phyloP scores from a whole-genome alignment of 2,113 vertebrate species.

The Natator depressus region DNA sequence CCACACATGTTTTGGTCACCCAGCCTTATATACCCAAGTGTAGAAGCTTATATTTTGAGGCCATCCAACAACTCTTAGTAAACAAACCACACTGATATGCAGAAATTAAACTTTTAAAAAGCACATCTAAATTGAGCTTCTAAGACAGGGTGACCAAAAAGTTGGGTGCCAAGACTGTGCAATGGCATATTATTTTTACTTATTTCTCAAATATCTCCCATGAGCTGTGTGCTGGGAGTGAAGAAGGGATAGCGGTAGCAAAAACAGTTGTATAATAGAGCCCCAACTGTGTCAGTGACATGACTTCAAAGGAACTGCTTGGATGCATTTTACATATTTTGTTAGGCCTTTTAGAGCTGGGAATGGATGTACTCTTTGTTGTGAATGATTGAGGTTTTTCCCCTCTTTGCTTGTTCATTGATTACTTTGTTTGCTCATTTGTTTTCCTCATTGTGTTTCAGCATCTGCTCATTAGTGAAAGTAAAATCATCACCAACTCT shows the following conservation, averaged over 20 bases:
- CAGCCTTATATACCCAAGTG: not conserved
- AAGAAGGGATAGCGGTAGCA: not conserved
- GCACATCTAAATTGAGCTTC: not conserved
- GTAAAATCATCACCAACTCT: constrained; percentile 3
- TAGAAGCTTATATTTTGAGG: not conserved
- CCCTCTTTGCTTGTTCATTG: not conserved
- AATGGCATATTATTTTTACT: not conserved
- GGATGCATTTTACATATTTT: not conserved
- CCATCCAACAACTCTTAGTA: not conserved
- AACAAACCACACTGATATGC: not conserved
- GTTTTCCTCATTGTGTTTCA: constrained; percentile 13
- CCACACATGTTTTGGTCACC: not conserved
- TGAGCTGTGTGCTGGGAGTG: not conserved
- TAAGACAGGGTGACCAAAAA: not conserved
- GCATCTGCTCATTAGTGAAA: constrained; percentile 29
- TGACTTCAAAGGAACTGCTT: constrained; percentile 2
- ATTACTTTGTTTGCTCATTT: constrained; percentile 14
- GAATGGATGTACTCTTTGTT: not conserved
- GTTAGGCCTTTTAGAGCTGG: not conserved
- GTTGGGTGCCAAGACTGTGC: not conserved
- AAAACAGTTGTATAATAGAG: not conserved
- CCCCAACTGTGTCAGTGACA: not conserved
- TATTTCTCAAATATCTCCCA: not conserved
- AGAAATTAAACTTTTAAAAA: not conserved
- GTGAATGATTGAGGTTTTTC: not conserved